Conservation (phyloP, 2,113 vertebrate genomes). For the Pomatostomus ruficeps region DNA sequence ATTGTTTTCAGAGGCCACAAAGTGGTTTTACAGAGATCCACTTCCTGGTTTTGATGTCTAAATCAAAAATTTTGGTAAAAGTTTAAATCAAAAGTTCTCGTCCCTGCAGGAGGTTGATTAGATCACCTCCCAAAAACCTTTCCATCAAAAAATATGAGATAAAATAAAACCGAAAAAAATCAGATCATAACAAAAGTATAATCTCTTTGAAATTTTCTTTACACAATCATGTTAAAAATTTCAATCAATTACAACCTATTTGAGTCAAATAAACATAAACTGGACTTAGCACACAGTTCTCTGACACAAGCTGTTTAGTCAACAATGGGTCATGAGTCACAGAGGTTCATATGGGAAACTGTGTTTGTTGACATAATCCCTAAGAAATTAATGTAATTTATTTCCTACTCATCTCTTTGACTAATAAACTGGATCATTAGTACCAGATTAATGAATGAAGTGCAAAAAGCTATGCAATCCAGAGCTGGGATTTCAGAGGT, state of each 20-base stretch:
- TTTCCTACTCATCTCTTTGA: not conserved
- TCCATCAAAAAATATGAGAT: not conserved
- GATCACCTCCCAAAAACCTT: not conserved
- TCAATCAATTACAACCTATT: not conserved
- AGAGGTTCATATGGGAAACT: not conserved
- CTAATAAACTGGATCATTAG: not conserved
- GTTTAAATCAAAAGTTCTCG: not conserved
- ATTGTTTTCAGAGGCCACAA: not conserved
- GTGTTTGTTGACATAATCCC: not conserved
- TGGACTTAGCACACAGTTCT: not conserved
- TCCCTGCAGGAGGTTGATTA: not conserved
- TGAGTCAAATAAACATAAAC: not conserved
- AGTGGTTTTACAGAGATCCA: not conserved
- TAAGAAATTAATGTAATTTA: not conserved
- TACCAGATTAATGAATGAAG: not conserved
- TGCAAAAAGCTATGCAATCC: not conserved
- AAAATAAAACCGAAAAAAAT: not conserved
- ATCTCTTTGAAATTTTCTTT: not conserved
- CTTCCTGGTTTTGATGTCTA: not conserved
- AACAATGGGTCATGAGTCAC: not conserved
- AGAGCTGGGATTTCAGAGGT: not conserved
- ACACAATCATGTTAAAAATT: not conserved
- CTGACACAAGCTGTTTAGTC: not conserved
- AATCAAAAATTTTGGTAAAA: not conserved
- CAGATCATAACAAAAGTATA: not conserved